Evolutionary conservation across 1,140 invertebrate genomes (phyloP).

Genomic region (Neodiprion fabricii): DNA sequence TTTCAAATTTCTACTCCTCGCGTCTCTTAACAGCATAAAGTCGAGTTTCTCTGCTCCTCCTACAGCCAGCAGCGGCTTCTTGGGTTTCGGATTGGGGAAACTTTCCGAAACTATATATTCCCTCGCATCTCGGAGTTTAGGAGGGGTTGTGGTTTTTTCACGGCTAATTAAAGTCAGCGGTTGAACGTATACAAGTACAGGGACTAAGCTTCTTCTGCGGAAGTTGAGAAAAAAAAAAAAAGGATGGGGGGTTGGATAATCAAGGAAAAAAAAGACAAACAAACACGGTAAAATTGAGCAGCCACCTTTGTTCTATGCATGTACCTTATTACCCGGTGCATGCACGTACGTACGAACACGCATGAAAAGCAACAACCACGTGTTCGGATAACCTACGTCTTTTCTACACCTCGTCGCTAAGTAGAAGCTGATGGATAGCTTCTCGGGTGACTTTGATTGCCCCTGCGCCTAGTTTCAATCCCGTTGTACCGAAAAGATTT

Average conservation of each 20-base stretch:
- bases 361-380: no score
- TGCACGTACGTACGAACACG: no score
- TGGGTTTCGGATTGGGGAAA: background rate
- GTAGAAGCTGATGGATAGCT: background rate
- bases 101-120: background rate
- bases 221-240: no score
- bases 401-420: no score
- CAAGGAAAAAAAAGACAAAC: no score
- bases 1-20: background rate
- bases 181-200: background rate
- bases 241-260: no score
- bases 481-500: background rate
- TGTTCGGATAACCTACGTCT: no score
- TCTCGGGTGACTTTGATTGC: background rate
- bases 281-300: no score
- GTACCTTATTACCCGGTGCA: no score
- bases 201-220: no score
- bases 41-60: background rate
- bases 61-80: background rate
- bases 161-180: background rate
- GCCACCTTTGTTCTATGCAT: no score
- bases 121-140: background rate
- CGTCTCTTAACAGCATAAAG: no score
- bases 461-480: background rate
- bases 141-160: constrained; percentile 3